phyloP scores from a whole-genome alignment of 2,888 invertebrate species.

The Temnothorax rugatulus region DNA sequence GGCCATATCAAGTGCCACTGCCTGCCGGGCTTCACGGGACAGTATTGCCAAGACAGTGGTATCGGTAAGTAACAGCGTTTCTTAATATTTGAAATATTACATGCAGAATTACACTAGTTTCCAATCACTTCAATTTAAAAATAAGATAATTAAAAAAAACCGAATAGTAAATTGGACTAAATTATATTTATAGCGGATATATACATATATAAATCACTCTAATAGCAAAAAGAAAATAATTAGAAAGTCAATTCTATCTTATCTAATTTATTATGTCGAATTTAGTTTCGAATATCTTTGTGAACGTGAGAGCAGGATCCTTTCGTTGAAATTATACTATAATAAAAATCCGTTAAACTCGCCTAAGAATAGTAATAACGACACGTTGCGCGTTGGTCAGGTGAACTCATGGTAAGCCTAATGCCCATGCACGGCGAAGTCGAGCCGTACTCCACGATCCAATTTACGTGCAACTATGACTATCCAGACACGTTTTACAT shows the following conservation, averaged over 20 bases:
- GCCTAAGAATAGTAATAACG: conserved; percentile 2
- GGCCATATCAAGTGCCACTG: conserved; percentile 90
- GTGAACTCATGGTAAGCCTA: conserved; percentile 86
- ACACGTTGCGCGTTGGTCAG: conserved; percentile 76
- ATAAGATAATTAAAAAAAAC: neutral
- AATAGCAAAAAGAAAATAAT: neutral
- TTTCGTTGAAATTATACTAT: neutral
- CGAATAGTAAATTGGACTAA: neutral
- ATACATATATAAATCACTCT: neutral
- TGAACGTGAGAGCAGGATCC: neutral
- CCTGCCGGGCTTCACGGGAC: conserved; percentile 90
- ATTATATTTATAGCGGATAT: neutral
- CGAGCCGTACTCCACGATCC: conserved; percentile 84
- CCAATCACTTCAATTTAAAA: neutral
- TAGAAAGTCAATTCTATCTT: neutral
- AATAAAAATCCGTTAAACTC: neutral
- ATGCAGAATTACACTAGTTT: neutral
- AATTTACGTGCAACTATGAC: conserved; percentile 87
- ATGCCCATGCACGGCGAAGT: conserved; percentile 86
- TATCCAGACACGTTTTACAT: conserved; percentile 85
- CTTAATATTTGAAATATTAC: neutral
- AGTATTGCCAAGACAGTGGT: conserved; percentile 88
- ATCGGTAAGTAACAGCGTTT: conserved; percentile 86
- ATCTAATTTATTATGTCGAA: neutral
- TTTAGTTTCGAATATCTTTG: neutral